A percentile compares a stretch with the other conserved stretches of the same genome.
phyloP scores from a whole-genome alignment of 2,888 invertebrate genomes.

The Zeuzera pyrina region DNA sequence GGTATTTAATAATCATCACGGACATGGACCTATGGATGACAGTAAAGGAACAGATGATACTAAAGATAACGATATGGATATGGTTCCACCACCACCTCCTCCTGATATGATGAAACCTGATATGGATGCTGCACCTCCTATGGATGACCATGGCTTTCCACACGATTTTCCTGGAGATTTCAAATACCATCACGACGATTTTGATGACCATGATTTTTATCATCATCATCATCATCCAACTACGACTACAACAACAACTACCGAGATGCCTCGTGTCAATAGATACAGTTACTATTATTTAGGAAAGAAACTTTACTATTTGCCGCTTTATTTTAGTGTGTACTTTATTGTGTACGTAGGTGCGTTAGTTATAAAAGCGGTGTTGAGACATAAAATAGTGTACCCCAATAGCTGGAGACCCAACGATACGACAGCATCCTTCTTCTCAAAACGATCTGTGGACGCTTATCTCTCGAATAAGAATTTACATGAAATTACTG shows the following conservation, averaged over 20 bases:
- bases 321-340: conserved; percentile 83
- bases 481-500: conserved; percentile 61
- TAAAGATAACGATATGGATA: conserved; percentile 31
- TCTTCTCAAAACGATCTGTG: conserved; percentile 57
- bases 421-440: conserved; percentile 45
- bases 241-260: conserved; percentile 56
- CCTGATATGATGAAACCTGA: conserved; percentile 31
- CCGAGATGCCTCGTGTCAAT: conserved; percentile 73
- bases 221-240: conserved; percentile 45
- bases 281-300: conserved; percentile 83
- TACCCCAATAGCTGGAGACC: conserved; percentile 72
- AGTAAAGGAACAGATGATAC: conserved; percentile 31
- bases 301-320: conserved; percentile 82
- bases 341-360: conserved; percentile 81
- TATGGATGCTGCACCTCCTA: conserved; percentile 25
- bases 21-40: conserved; percentile 26
- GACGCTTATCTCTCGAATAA: conserved; percentile 60
- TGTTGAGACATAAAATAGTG: conserved; percentile 80
- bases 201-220: conserved; percentile 32
- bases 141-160: conserved; percentile 55
- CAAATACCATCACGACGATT: conserved; percentile 51
- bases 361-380: conserved; percentile 80
- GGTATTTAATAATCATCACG: conserved; percentile 42
- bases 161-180: conserved; percentile 60
- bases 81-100: conserved; percentile 45